These are phyloP conservation scores for Busseola fusca DNA, from an alignment of 2,888 invertebrate species.

Conservation along the genomic window DNA sequence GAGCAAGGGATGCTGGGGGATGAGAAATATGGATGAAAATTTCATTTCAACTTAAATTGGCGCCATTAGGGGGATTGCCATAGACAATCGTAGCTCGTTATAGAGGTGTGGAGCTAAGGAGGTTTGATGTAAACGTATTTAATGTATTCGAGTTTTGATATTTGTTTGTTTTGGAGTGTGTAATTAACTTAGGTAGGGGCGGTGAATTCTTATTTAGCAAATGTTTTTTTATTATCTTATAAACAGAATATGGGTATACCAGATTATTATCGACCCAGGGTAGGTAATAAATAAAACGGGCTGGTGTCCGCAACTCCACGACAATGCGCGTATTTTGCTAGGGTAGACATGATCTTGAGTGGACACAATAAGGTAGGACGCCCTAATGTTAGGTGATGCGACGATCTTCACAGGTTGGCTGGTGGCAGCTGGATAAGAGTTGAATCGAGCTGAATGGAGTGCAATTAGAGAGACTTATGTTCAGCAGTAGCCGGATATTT, in stretches of 20 bases:
- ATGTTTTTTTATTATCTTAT: not conserved
- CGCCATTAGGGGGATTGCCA: slow-evolving; percentile 61
- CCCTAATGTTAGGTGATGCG: no score
- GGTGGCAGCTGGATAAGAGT: no score
- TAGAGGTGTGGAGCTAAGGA: slow-evolving; percentile 49
- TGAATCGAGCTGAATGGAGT: no score
- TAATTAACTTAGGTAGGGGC: not conserved
- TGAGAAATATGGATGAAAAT: slow-evolving; percentile 64
- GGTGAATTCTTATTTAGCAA: not conserved
- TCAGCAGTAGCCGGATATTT: no score
- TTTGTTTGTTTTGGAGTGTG: slow-evolving; percentile 23
- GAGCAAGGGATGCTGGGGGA: slow-evolving; percentile 44
- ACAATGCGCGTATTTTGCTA: no score
- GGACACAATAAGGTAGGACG: no score
- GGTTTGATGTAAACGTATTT: slow-evolving; percentile 52
- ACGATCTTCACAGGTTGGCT: no score
- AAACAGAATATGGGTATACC: not conserved
- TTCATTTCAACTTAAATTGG: slow-evolving; percentile 63
- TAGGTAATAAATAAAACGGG: no score
- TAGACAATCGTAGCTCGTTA: slow-evolving; percentile 61
- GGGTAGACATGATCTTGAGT: no score
- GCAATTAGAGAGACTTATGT: no score
- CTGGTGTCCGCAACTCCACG: no score
- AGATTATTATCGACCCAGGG: no score
- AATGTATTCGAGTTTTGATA: slow-evolving; percentile 34